Percentiles rank a stretch among this genome's conserved stretches.
These are phyloP conservation scores for Pionites leucogaster DNA, from an alignment of 2,113 vertebrate species.

Conservation along the genomic window DNA sequence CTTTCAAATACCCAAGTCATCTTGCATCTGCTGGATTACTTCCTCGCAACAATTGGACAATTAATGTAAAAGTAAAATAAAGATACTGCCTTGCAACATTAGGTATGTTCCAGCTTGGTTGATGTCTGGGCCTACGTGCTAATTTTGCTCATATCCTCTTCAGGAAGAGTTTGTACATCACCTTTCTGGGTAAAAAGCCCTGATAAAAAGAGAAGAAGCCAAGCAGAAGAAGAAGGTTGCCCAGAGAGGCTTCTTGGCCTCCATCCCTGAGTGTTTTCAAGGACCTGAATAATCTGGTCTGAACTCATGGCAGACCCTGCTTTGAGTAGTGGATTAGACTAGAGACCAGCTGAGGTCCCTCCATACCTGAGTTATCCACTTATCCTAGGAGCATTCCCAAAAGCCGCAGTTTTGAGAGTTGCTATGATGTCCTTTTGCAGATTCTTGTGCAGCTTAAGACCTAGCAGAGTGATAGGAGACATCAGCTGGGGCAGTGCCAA, in stretches of 20 bases:
- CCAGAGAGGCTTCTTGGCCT: neutral
- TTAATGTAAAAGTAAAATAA: neutral
- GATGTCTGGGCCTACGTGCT: neutral
- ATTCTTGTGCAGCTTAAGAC: neutral
- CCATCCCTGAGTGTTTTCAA: neutral
- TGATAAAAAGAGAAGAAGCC: neutral
- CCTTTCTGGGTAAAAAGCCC: neutral
- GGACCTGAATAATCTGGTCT: neutral
- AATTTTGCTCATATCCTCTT: neutral
- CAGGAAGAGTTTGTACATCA: neutral
- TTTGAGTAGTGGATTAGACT: neutral
- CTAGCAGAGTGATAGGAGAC: neutral
- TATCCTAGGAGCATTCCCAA: neutral
- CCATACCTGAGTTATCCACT: neutral
- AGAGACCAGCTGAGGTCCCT: neutral
- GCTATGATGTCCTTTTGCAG: neutral
- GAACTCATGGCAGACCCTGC: neutral
- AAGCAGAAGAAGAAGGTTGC: neutral
- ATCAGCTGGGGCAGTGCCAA: neutral
- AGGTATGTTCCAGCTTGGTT: accelerated
- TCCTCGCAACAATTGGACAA: neutral
- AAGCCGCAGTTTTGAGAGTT: neutral
- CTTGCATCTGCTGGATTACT: neutral
- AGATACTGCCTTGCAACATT: neutral
- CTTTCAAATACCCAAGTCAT: neutral